A percentile compares a stretch with the other conserved stretches of the same genome.
These are phyloP conservation scores for Dastarcus helophoroides DNA, from an alignment of 2,888 invertebrate species.

Conservation along the genomic window DNA sequence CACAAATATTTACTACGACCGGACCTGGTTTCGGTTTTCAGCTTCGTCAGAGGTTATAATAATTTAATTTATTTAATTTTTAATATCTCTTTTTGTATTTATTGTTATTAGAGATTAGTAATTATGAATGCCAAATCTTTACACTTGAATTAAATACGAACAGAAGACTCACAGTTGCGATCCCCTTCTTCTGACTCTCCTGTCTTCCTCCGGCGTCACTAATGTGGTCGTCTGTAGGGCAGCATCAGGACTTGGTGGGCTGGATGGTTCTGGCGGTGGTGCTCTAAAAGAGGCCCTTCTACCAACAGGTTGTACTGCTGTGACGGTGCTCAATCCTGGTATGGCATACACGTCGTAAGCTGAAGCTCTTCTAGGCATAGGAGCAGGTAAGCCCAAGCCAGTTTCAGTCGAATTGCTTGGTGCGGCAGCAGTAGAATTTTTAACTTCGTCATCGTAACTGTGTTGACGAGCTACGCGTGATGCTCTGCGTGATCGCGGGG, in stretches of 20 bases:
- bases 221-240: constrained; percentile 24
- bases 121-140: too few relatives aligned
- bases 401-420: constrained; percentile 34
- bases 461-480: constrained; percentile 61
- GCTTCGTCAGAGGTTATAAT: too few relatives aligned
- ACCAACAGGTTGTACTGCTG: constrained; percentile 24
- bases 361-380: constrained; percentile 69
- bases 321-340: constrained; percentile 42
- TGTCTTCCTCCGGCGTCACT: constrained; percentile 43
- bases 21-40: too few relatives aligned
- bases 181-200: constrained; percentile 64
- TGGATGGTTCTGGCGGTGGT: constrained; percentile 44
- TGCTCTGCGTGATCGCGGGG: constrained; percentile 43
- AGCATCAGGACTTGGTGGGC: constrained; percentile 45
- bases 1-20: too few relatives aligned
- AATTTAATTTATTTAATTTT: too few relatives aligned
- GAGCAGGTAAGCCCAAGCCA: constrained; percentile 53
- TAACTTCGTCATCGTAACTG: constrained; percentile 71
- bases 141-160: too few relatives aligned
- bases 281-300: constrained; percentile 50
- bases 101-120: too few relatives aligned
- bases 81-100: too few relatives aligned
- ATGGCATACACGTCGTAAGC: constrained; percentile 76
- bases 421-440: constrained; percentile 14
- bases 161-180: constrained; percentile 69